Base-by-base conservation (phyloP, 2,797 vertebrate genomes). In the Rhinichthys osculus region DNA sequence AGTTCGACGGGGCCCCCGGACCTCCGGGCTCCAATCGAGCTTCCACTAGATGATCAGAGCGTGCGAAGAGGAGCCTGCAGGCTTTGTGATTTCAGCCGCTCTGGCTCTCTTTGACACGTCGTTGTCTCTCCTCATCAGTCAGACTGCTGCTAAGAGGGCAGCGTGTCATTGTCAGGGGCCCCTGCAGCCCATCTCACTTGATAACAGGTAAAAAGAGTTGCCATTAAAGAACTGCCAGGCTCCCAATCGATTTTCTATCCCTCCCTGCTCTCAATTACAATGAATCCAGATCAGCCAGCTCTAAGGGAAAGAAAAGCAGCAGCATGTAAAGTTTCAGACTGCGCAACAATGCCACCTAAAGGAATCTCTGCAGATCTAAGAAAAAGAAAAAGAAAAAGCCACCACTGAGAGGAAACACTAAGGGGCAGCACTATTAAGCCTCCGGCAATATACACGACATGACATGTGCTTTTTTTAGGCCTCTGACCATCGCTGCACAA, bases 211-310 rank as follows among this genome's bases (percentile, higher is more conserved):
- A 89, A 90, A 88, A 87, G 86, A 87, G 87, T 81, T 42, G 71
- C 87, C 84, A 88, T 90, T 89, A 89, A 90, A 90, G 90, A 86
- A 88, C 84, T 89, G 90, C 88, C 86, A 90, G 87, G 70, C 86
- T 87, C 11, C 52, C 86, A 89, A 89, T 90, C 81, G 90, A 91
- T 89, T 91, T 89, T 89, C 90, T 84, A 87, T 91, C 85, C 67
- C 79, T 88, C 82, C 84, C 81, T 86, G 78, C 86, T 90, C 90
- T 88, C 87, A 88, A 87, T 90, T 91, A 91, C 90, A 85, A 84
- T 81, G 86, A 89, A 87, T 86, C 84, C 86, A 89, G 86, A 89
- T 87, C 73, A 88, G 86, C 82, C 86, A 85, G 77, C 84, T 80
- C 23, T 85, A 71, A 19, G 83, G 88, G 86, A 89, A 90, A 89